Base-by-base conservation (phyloP, 1,140 invertebrate species). In the Drosophila nannoptera region DNA sequence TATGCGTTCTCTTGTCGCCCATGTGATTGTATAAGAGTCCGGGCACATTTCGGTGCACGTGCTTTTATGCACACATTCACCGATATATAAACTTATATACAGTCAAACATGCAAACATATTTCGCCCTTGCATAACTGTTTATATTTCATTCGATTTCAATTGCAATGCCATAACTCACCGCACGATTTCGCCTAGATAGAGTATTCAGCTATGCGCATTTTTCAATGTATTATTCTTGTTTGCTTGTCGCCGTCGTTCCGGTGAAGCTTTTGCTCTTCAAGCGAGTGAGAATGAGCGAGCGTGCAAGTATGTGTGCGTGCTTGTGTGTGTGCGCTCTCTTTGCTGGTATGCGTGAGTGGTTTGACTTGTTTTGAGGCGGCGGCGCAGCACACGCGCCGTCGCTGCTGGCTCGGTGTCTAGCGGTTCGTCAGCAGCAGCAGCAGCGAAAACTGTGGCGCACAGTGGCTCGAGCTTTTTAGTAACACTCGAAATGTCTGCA, bases 361-460 rank as follows among this genome's bases (percentile, higher is more conserved):
- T 86, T 86, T 86, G 81, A 86, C 81, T 86, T 87, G 81, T 86
- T 86, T 86, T 86, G 77, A 63, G 81, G 81, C 81, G 81, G 61
- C 12, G 70, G 40, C 40, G 62, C 78, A 77, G 71, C 68, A 83
- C 78, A 83, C 75, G 78, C 78, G 78, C 72, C 64, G 75, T 59
- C 75, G 55, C 61, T 58, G 66, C 53, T 58, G 59, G 36, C 58
- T 54, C 68, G 60, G 71, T 78, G 75, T 83, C 75, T 82, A 77
- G 78, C 78, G 78, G 70, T 82, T 81, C 62, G 70, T 81, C n/a
- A n/a, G n/a, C n/a, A n/a, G n/a, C 71, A 80, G 66, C 70, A 63
- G 53, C 73, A 77, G 56, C 69, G 49, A 69, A 77, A 82, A 74
- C 53, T 73, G 69, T 73, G 73, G 81, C 67, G 77, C 80, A 84